A percentile compares a stretch with the other conserved stretches of the same genome.
phyloP scores from a whole-genome alignment of 2,888 invertebrate genomes.

The Megaustenia siamemsis region DNA sequence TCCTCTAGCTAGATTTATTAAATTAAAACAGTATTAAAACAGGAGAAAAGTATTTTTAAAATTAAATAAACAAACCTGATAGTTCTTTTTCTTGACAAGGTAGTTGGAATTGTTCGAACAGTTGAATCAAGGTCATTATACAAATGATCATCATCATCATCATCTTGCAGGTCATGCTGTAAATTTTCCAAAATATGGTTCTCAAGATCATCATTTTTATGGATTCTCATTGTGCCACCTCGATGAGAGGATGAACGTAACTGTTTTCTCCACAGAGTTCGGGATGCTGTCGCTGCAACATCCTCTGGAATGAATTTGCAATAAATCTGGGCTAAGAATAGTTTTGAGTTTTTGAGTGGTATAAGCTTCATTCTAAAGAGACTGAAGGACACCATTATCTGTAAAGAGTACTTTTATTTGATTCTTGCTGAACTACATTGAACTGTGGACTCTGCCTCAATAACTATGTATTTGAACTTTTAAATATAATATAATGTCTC shows the following conservation, averaged over 20 bases:
- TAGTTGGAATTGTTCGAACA: slow-evolving; percentile 67
- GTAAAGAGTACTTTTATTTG: too few species aligned
- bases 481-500: too few species aligned
- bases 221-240: slow-evolving; percentile 24
- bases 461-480: too few species aligned
- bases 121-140: slow-evolving; percentile 62
- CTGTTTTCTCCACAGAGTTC: slow-evolving; percentile 14
- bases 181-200: slow-evolving; percentile 42
- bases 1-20: too few species aligned
- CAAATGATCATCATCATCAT: slow-evolving; percentile 50
- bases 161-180: slow-evolving; percentile 10
- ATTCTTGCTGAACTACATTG: too few species aligned
- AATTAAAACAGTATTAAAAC: too few species aligned
- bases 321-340: too few species aligned
- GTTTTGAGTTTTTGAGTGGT: too few species aligned
- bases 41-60: too few species aligned
- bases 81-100: slow-evolving; percentile 64
- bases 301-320: slow-evolving; percentile 13
- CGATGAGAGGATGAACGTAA: neutral
- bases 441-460: too few species aligned
- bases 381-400: too few species aligned
- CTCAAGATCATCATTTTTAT: slow-evolving; percentile 8
- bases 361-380: too few species aligned
- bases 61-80: slow-evolving; percentile 62
- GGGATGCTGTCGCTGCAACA: slow-evolving; percentile 40